Evolutionary conservation across 1,140 invertebrate genomes (phyloP).

Genomic region (Spodoptera frugiperda): DNA sequence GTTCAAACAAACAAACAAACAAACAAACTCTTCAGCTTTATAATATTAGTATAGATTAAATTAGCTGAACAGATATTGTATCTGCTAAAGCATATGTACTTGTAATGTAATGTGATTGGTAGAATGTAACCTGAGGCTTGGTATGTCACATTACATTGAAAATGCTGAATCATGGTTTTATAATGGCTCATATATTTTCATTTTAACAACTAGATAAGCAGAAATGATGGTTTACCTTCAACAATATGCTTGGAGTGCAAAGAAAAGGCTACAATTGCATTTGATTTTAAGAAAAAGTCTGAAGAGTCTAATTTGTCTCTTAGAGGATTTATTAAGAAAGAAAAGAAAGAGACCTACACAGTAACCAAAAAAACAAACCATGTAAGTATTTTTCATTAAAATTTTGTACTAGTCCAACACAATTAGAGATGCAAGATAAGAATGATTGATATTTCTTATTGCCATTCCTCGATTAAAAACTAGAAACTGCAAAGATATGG

Average conservation of each 20-base stretch:
- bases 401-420: no score
- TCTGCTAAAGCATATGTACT: no score
- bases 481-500: no score
- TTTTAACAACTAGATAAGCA: slow-evolving; percentile 59
- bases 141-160: neutral
- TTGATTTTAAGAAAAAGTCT: slow-evolving; percentile 69
- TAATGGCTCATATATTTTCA: neutral
- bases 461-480: no score
- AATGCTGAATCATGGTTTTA: neutral
- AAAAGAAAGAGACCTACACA: slow-evolving; percentile 45
- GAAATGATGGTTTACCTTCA: slow-evolving; percentile 69
- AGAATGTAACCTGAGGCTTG: neutral
- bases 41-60: no score
- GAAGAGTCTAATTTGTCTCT: slow-evolving; percentile 61
- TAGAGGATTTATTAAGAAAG: slow-evolving; percentile 57
- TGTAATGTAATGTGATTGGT: neutral
- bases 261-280: slow-evolving; percentile 68
- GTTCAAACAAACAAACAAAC: no score
- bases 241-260: slow-evolving; percentile 71
- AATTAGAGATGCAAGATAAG: no score
- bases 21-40: no score
- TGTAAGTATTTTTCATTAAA: neutral
- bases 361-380: neutral
- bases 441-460: no score
- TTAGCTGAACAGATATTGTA: no score